phyloP scores from a whole-genome alignment of 2,113 vertebrate species.

The Paracyprichromis sp. region DNA sequence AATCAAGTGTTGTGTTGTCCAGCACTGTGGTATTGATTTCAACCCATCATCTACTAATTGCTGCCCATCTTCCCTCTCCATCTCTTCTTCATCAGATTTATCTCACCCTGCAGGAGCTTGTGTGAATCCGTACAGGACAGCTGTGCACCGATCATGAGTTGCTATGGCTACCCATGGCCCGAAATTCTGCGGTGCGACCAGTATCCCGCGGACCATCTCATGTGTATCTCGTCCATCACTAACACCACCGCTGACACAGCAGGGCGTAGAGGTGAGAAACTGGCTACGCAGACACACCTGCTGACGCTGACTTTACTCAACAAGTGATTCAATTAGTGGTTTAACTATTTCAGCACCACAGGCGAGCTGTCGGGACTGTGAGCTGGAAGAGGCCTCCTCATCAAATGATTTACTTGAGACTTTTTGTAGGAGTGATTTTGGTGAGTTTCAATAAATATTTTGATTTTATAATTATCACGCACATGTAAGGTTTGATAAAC shows the following conservation, averaged over 20 bases:
- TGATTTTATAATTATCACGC: background rate
- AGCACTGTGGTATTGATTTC: background rate
- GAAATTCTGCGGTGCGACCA: constrained; percentile 77
- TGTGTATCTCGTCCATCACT: constrained; percentile 75
- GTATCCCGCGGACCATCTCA: constrained; percentile 76
- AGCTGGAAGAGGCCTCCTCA: constrained; percentile 74
- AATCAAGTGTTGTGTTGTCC: background rate
- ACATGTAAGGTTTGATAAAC: background rate
- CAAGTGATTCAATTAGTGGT: background rate
- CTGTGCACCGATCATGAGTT: constrained; percentile 78
- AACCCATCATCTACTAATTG: background rate
- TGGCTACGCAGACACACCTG: background rate
- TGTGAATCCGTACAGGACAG: constrained; percentile 77
- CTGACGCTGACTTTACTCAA: background rate
- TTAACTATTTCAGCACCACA: constrained; percentile 61
- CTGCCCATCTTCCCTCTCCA: background rate
- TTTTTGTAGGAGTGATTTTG: constrained; percentile 78
- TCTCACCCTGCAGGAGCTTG: constrained; percentile 76
- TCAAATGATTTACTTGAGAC: constrained; percentile 74
- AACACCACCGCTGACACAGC: constrained; percentile 38
- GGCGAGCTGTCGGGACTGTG: constrained; percentile 81
- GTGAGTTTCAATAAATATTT: constrained; percentile 58
- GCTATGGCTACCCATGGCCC: constrained; percentile 79
- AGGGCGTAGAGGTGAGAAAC: constrained; percentile 61
- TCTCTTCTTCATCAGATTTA: constrained; percentile 61